phyloP scores from a whole-genome alignment of 2,113 vertebrate genomes.

The Ailurus styani region DNA sequence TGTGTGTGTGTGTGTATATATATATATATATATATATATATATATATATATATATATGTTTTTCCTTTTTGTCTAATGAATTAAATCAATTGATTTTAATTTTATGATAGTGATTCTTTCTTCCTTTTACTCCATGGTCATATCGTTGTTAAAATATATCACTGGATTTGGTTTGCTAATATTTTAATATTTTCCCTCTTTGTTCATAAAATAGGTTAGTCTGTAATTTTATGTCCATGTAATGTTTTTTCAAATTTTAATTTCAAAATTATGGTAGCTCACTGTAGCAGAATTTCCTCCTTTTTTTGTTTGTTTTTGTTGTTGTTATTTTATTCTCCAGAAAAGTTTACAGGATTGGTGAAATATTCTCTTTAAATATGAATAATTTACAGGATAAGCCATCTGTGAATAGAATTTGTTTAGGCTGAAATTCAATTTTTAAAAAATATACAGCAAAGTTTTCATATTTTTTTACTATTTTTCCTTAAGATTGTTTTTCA shows the following conservation, averaged over 20 bases:
- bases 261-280: background rate
- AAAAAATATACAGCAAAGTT: background rate
- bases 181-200: background rate
- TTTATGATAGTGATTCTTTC: background rate
- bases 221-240: background rate
- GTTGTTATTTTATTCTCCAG: background rate
- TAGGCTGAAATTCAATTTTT: background rate
- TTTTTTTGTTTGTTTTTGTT: background rate
- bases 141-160: background rate
- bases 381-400: background rate
- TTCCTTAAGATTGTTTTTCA: background rate
- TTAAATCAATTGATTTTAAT: background rate
- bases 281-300: background rate
- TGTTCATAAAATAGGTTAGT: background rate
- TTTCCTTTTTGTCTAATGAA: background rate
- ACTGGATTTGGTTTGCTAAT: background rate
- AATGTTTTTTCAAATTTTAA: background rate
- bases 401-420: background rate
- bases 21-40: too few species aligned
- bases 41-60: too few species aligned
- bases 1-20: too few species aligned
- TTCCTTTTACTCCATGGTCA: background rate
- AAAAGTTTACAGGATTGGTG: background rate
- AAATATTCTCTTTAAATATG: background rate
- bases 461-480: background rate